Base-by-base conservation (phyloP, 1,140 invertebrate species). In the Hyles vespertilio region DNA sequence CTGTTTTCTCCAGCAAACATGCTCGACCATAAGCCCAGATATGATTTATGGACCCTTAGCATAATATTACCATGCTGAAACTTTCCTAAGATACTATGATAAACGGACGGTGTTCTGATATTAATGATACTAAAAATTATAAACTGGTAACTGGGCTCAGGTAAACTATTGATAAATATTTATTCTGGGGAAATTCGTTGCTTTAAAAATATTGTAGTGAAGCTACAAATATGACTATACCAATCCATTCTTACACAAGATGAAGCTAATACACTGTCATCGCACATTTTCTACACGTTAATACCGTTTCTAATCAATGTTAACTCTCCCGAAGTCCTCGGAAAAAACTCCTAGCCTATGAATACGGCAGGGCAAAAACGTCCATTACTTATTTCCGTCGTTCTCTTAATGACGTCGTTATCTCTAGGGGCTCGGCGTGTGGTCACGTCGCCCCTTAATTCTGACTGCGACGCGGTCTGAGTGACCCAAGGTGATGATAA, bases 351-450 rank as follows among this genome's bases (percentile, higher is more conserved):
- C 52, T 36, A 60, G 61, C 65, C 61, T 65, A 71, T 74, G 70
- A 74, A 74, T 69, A 69, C 51, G 48, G 63, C 22, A 22, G 22
- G 49, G 71, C 74, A 77, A 77, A 74, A 74, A 69, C 67, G 52
- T 68, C 70, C 72, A 77, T 74, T 75, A 77, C 72, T 70, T 76
- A 71, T 70, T 66, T 69, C 68, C 59, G 61, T 68, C 64, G 67
- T 67, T 74, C 72, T 68, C 74, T 67, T 76, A 79, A 79, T 77
- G 76, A 79, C 76, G 67, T 76, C 76, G 76, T 76, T 79, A 76
- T 79, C 73, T 75, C 62, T 71, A 64, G 73, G 59, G 71, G 63
- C 59, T 57, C 51, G 61, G 51, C 57, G 56, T 51, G 63, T 66
- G 70, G 74, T 74, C 73, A 76, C 65, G 70, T 71, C 63, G 52